Evolutionary conservation across 2,888 invertebrate species (phyloP).

Genomic region (Athrips mouffetella): DNA sequence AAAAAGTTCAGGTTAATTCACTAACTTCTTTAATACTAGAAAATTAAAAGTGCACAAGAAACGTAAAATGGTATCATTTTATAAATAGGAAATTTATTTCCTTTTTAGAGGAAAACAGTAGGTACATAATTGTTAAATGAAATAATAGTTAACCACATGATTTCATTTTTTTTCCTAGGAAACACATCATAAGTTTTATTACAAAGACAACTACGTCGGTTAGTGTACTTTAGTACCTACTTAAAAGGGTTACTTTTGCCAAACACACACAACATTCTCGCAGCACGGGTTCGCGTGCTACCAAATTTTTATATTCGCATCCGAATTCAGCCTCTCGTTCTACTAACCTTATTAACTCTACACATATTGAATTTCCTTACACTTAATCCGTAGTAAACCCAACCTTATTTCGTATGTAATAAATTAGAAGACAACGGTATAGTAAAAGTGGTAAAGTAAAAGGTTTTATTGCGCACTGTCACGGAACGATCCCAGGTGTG

Average conservation of each 20-base stretch:
- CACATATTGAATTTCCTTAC: conserved; percentile 20
- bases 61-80: too few relatives aligned
- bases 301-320: conserved; percentile 55
- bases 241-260: neutral
- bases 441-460: conserved; percentile 32
- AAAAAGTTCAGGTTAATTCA: too few relatives aligned
- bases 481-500: conserved; percentile 70
- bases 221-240: neutral
- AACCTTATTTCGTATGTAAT: conserved; percentile 19
- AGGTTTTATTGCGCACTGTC: conserved; percentile 65
- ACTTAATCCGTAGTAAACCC: neutral
- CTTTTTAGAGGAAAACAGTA: too few relatives aligned
- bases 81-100: too few relatives aligned
- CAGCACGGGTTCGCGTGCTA: conserved; percentile 60
- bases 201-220: too few relatives aligned
- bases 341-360: conserved; percentile 59
- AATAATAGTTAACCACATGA: too few relatives aligned
- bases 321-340: conserved; percentile 64
- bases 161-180: too few relatives aligned
- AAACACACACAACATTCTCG: conserved; percentile 29
- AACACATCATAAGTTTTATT: too few relatives aligned
- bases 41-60: too few relatives aligned
- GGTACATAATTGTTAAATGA: too few relatives aligned
- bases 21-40: too few relatives aligned
- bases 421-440: conserved; percentile 16